Base-by-base conservation (phyloP, 2,888 invertebrate genomes). In the Heliothis peltigera region DNA sequence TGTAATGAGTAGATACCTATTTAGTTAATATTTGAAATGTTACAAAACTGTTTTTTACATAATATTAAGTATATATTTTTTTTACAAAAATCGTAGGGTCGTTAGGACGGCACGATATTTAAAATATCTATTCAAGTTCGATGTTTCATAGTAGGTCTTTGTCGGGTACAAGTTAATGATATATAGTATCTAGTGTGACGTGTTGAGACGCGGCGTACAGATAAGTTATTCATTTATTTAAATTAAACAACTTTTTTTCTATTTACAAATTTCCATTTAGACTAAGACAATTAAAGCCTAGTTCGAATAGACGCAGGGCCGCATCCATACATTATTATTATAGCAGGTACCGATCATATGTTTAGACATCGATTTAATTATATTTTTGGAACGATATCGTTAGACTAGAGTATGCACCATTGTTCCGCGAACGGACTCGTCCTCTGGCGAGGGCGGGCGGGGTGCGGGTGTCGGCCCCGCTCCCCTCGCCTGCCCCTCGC, bases 21-120 rank as follows among this genome's bases (percentile, higher is more conserved):
- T 79, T 72, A 77, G 77, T 80, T 92, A 91, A 91, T 93, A 94
- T 94, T 88, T 93, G 94, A 93, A 94, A 92, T 93, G 92, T 94
- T 94, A 93, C 93, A 94, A 95, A 94, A 95, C 91, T 90, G 93
- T 92, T 91, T 93, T 90, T 92, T 87, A 91, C 91, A 90, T 91
- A 89, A 78, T 77, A 77, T 73, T 81, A 92, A 89, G 92, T 91
- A 92, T 93, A 94, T 91, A 91, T 93, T 90, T 88, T 92, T 92
- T 93, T 93, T 93, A 93, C 93, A 94, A 95, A 95, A 95, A 92
- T 94, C 94, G 93, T 93, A 94, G 93, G 94, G 94, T 94, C 93
- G 94, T 92, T 93, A 94, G 95, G 95, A 95, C 95, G 95, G 95
- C 95, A 94, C 95, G 93, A 94, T 94, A 93, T 89, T 91, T 80